These are phyloP conservation scores for Timandra comae DNA, from an alignment of 2,888 invertebrate species.

Conservation along the genomic window DNA sequence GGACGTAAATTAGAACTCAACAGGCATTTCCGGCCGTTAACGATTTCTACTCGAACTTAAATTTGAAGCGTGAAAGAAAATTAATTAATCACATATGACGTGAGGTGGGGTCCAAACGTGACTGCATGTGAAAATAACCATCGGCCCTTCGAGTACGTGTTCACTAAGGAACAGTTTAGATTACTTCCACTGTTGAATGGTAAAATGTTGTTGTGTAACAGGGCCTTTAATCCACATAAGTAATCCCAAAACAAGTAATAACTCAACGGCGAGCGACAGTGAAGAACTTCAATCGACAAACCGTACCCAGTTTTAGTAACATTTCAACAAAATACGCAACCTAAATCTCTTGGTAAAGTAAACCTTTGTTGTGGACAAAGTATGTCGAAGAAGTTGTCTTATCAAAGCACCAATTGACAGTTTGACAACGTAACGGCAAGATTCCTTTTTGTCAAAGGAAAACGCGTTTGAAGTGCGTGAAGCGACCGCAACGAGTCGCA, in stretches of 20 bases:
- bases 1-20: constrained; percentile 70
- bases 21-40: constrained; percentile 70
- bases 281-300: constrained; percentile 16
- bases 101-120: constrained; percentile 21
- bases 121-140: too few relatives aligned
- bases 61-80: constrained; percentile 69
- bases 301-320: constrained; percentile 4
- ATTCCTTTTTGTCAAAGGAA: constrained; percentile 20
- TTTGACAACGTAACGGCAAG: constrained; percentile 17
- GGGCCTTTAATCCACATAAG: constrained; percentile 19
- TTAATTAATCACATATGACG: constrained; percentile 67
- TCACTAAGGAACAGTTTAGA: too few relatives aligned
- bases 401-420: constrained; percentile 23
- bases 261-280: constrained; percentile 17
- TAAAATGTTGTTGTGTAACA: constrained; percentile 13
- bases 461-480: constrained; percentile 16
- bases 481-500: constrained; percentile 15
- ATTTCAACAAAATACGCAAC: constrained; percentile 7
- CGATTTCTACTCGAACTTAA: constrained; percentile 62
- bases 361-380: constrained; percentile 18
- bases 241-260: constrained; percentile 27
- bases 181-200: too few relatives aligned
- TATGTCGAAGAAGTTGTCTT: constrained; percentile 18
- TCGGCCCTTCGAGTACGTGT: too few relatives aligned
- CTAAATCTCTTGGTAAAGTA: constrained; percentile 17